Evolutionary conservation across 2,797 vertebrate species (phyloP).

Genomic region (Syngnathus rostellatus): DNA sequence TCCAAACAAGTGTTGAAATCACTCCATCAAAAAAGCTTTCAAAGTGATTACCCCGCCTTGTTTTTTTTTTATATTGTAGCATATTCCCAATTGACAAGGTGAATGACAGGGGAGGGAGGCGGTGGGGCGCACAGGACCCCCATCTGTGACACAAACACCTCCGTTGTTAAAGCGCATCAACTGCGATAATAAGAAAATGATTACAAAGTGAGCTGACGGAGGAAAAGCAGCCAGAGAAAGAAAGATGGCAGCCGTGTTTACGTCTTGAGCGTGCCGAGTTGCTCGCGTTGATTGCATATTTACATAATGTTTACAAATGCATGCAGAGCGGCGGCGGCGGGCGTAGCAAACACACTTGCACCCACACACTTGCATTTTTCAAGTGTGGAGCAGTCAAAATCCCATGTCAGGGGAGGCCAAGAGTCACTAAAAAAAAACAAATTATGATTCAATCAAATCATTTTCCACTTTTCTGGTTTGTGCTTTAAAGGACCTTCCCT

Average conservation of each 20-base stretch:
- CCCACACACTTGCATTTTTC: constrained; percentile 5
- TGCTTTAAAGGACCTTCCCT: neutral
- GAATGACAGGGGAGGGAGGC: neutral
- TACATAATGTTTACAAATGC: constrained; percentile 47
- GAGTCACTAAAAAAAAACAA: no score
- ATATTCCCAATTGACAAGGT: neutral
- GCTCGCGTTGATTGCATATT: constrained; percentile 57
- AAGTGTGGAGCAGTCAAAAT: neutral
- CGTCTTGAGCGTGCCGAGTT: neutral
- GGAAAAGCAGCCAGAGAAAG: constrained; percentile 36
- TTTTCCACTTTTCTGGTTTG: neutral
- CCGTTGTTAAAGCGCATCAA: constrained; percentile 63
- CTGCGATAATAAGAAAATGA: constrained; percentile 64
- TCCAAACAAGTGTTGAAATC: constrained; percentile 1
- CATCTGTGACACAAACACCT: constrained; percentile 57
- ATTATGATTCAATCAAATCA: no score
- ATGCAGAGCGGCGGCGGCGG: constrained; percentile 28
- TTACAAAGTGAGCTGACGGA: constrained; percentile 37
- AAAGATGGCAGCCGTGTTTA: constrained; percentile 10
- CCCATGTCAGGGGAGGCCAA: no score
- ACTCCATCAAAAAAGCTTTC: neutral
- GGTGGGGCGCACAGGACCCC: constrained; percentile 20
- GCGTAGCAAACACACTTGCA: constrained; percentile 12
- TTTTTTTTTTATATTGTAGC: neutral
- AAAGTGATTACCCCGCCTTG: neutral